phyloP scores from a whole-genome alignment of 2,113 vertebrate genomes.

The Gracilinanus agilis region DNA sequence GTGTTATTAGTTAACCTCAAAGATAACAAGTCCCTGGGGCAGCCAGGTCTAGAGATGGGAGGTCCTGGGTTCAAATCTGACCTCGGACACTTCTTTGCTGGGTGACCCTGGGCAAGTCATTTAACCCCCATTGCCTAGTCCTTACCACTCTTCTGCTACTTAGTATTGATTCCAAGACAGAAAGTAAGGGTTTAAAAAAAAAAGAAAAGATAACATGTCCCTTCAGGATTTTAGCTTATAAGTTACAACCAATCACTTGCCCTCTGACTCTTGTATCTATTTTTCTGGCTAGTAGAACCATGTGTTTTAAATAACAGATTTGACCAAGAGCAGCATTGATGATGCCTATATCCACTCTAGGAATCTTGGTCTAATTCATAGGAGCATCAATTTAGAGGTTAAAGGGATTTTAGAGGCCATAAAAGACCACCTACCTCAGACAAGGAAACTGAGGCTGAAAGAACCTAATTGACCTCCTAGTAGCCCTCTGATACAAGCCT shows the following conservation, averaged over 20 bases:
- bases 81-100: too few relatives aligned
- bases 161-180: too few relatives aligned
- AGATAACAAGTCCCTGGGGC: neutral
- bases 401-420: neutral
- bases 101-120: too few relatives aligned
- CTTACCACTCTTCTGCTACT: too few relatives aligned
- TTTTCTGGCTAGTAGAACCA: neutral
- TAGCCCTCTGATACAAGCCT: too few relatives aligned
- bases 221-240: neutral
- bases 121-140: too few relatives aligned
- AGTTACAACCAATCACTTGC: neutral
- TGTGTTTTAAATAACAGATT: neutral
- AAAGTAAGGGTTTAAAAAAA: too few relatives aligned
- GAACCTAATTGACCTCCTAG: neutral
- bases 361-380: neutral
- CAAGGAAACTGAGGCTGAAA: neutral
- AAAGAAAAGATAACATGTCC: neutral
- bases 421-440: neutral
- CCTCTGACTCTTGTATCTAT: neutral
- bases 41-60: too few relatives aligned
- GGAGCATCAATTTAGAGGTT: neutral
- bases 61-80: too few relatives aligned
- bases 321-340: neutral
- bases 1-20: neutral
- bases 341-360: neutral